Evolutionary conservation across 2,797 vertebrate genomes (phyloP), one percentile per base, ranked within the genome.

Genomic region (Diceros bicornis): DNA sequence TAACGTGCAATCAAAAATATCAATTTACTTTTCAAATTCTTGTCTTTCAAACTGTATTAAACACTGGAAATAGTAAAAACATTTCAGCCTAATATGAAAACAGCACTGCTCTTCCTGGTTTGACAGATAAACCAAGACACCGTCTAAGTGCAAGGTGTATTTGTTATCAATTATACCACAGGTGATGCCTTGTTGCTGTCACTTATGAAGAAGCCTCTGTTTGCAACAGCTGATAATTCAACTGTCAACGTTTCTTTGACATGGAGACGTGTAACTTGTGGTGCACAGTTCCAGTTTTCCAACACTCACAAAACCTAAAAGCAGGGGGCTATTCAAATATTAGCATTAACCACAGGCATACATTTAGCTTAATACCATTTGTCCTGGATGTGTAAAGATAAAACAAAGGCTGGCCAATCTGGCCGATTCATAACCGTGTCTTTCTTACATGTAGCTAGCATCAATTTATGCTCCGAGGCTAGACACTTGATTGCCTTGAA

Each of bases 151-250:
- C 78, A 47, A 91, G 72, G 59, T 85, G 17, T 17, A 55, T 61
- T 57, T 97, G 77, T 95, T 75, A 89, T 96, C 96, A 95, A 16
- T 84, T 89, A 94, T 17, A 47, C 82, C 0, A 2, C 11, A 87
- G 84, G 69, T 55, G 92, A 86, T 50, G 61, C 50, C 84, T 94
- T 47, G 61, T 82, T 57, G 41, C 61, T 92, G 89, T 81, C 72
- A 41, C 72, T 77, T 69, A 62, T 29, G 96, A 97, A 91, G 86
- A 83, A 87, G 50, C 44, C 91, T 81, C 74, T 90, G 32, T 97
- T 94, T 97, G 77, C 91, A 97, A 97, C 92, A 95, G 92, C 90
- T 94, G 97, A 94, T 96, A 97, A 97, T 97, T 95, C 95, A 96
- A 94, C 92, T 96, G 96, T 91, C 94, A 97, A 95, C 92, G 91